Base-by-base conservation (phyloP, 2,888 invertebrate species). In the Callyntrura guangdongensis region DNA sequence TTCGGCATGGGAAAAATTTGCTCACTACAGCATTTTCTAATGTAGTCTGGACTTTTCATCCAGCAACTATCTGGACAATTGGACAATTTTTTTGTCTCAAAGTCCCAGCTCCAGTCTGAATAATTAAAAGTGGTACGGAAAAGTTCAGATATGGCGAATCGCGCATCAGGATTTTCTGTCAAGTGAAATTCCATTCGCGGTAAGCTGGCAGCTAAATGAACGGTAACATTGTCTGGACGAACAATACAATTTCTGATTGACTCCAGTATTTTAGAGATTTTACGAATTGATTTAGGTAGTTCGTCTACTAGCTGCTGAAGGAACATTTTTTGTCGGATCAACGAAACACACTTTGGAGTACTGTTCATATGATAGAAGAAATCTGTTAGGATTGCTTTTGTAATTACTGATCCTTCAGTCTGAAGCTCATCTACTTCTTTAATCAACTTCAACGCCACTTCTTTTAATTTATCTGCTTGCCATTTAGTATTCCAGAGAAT, bases 401-500 rank as follows among this genome's bases (percentile, higher is more conserved):
- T 96, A 94, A 98, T 96, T 92, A 96, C 96, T 94, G 96, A 95
- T 1, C 98, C 98, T 91, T 96, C 96, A 49, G 97, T 95, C 94
- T 97, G 97, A 81, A 96, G 96, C 95, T 97, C 96, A 0, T 97
- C 96, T 0, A 97, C 97, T 91, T 97, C 97, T 94, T 98, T 98
- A 81, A 97, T 96, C 95, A 98, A 96, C 95, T 98, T 97, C 91
- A 97, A 96, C 0, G 97, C 97, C 93, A 97, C 97, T 53, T 98
- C 97, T 94, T 97, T 96, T 79, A 98, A 95, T 92, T 98, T 95
- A 81, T 98, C 97, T n/a, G 96, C 96, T 0, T 96, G 97, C 93
- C 98, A 96, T 93, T 96, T 96, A 0, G 97, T 96, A 8, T 96
- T 95, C 94, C 96, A 97, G 47, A 98, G 94, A 47, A 98, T 95